Percentiles rank a stretch among this genome's conserved stretches.
These are phyloP conservation scores for Dexiosoma caninum DNA, from an alignment of 2,888 invertebrate genomes.

Conservation along the genomic window DNA sequence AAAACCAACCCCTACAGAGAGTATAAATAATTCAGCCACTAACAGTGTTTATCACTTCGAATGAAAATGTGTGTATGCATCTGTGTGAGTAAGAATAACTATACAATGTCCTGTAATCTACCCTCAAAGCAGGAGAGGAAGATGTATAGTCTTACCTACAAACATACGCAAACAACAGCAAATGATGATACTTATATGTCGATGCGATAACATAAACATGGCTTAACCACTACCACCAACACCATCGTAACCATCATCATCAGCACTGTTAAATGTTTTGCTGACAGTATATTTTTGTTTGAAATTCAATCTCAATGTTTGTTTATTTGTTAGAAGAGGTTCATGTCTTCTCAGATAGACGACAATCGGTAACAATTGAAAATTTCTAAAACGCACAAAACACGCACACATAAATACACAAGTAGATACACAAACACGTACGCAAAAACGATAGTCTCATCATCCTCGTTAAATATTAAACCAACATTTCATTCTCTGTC, in stretches of 20 bases:
- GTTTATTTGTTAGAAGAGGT: conserved; percentile 66
- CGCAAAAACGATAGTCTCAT: conserved; percentile 25
- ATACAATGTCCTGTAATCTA: conserved; percentile 53
- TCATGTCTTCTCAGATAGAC: conserved; percentile 64
- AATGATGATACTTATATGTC: conserved; percentile 10
- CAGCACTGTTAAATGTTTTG: not conserved
- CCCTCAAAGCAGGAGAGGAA: conserved; percentile 45
- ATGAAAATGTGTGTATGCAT: conserved; percentile 27
- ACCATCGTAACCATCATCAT: not conserved
- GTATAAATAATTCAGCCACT: conserved; percentile 50
- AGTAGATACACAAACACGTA: not conserved
- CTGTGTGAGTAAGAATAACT: conserved; percentile 35
- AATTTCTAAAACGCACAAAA: conserved; percentile 19
- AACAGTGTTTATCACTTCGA: conserved; percentile 32
- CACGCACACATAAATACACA: not conserved
- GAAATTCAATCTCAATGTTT: conserved; percentile 64
- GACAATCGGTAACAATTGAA: conserved; percentile 70
- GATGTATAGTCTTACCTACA: not conserved
- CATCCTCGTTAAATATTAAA: conserved; percentile 55
- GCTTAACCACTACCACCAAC: conserved; percentile 43
- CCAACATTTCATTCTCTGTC: conserved; percentile 60
- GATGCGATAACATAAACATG: conserved; percentile 27
- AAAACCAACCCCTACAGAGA: conserved; percentile 59
- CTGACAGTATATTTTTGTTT: conserved; percentile 34
- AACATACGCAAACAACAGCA: not conserved